Evolutionary conservation across 2,888 invertebrate species (phyloP).

Genomic region (Dicyrtoma fusca): DNA sequence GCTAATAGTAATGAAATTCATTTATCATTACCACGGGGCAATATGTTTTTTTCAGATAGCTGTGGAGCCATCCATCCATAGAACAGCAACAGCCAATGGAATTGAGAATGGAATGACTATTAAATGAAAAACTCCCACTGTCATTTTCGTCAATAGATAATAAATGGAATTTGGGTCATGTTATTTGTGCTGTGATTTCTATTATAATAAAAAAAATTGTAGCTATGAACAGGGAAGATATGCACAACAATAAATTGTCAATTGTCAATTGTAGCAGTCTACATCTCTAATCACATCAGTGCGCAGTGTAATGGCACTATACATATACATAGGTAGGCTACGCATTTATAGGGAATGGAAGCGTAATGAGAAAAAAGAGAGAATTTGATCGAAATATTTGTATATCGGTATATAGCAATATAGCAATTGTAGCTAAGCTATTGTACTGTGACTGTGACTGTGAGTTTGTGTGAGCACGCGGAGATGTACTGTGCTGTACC

Average conservation of each 20-base stretch:
- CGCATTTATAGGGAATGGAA: too few species aligned
- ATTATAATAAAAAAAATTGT: conserved; percentile 17
- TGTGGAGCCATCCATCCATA: not conserved
- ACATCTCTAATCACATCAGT: not conserved
- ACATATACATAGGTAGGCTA: too few species aligned
- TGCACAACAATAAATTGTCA: not conserved
- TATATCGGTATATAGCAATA: too few species aligned
- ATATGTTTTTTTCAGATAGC: conserved; percentile 13
- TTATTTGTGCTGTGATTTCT: conserved; percentile 24
- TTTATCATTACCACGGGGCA: conserved; percentile 13
- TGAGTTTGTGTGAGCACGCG: too few species aligned
- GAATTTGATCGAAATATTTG: too few species aligned
- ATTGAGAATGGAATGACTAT: conserved; percentile 10
- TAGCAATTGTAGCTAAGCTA: too few species aligned
- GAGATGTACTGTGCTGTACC: too few species aligned
- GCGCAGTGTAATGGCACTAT: too few species aligned
- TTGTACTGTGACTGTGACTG: too few species aligned
- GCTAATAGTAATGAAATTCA: conserved; percentile 1
- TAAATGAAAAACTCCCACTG: conserved; percentile 31
- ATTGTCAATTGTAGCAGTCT: conserved; percentile 6
- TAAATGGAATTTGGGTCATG: conserved; percentile 36
- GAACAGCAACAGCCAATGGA: not conserved
- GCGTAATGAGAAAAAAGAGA: too few species aligned
- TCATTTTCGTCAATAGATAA: conserved; percentile 33
- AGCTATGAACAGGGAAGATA: not conserved